Conservation (phyloP, 2,797 vertebrate species). For the Astyanax mexicanus region DNA sequence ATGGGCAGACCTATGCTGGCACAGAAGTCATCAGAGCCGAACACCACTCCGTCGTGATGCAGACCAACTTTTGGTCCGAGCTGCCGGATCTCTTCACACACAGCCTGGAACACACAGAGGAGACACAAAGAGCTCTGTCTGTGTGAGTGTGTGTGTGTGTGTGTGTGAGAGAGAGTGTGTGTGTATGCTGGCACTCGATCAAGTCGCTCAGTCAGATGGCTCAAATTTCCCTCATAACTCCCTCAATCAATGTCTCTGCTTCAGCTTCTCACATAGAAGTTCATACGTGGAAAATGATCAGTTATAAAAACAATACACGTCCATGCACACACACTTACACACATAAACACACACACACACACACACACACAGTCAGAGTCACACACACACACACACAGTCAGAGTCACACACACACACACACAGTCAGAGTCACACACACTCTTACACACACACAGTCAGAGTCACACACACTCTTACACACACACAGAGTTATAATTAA, state of each 20-base stretch:
- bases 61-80: constrained; percentile 83
- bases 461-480: too few species aligned
- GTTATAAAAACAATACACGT: constrained; percentile 35
- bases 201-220: constrained; percentile 57
- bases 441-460: background rate
- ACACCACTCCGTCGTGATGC: constrained; percentile 92
- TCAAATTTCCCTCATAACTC: constrained; percentile 54
- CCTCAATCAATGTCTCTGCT: constrained; percentile 55
- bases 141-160: constrained; percentile 3
- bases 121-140: constrained; percentile 50
- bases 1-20: constrained; percentile 91
- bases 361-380: too few species aligned
- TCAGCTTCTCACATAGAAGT: constrained; percentile 45
- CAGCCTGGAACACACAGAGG: constrained; percentile 80
- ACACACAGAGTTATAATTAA: constrained; percentile 47
- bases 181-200: constrained; percentile 56
- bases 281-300: constrained; percentile 55
- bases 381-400: too few species aligned
- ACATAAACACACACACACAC: too few species aligned
- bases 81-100: constrained; percentile 87
- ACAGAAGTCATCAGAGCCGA: constrained; percentile 98
- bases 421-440: too few species aligned
- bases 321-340: too few species aligned
- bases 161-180: constrained; percentile 28
- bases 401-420: too few species aligned